Evolutionary conservation across 2,888 invertebrate genomes (phyloP), one percentile per base, ranked within the genome.

Genomic region (Andrena flavipes): DNA sequence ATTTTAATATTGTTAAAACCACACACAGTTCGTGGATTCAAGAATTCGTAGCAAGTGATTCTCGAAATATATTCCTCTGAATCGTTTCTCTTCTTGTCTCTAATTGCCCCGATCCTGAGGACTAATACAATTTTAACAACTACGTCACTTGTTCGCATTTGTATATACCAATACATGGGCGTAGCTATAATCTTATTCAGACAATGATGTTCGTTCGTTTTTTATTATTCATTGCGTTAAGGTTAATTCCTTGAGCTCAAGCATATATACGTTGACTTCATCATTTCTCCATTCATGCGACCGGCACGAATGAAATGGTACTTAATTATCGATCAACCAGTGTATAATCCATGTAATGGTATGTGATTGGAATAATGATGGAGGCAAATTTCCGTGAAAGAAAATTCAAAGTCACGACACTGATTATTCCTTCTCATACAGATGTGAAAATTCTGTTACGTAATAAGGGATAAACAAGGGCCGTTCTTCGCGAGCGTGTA

Each of bases 271-370:
- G 10, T 23, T 0, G 16, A 2, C 54, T 35, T 16, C 6, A n/a
- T 56, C 5, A 20, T 51, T 10, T 33, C 23, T 33, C 35, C 13
- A 56, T 23, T 49, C 7, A 6, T 69, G 33, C 7, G 26, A 68
- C 30, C n/a, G 13, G 23, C 42, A 7, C 23, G 20, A 69, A 56
- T 35, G 29, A 10, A 49, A 29, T 51, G 20, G 59, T 35, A 51
- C 29, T 59, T 62, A 62, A 63, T 67, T 48, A 63, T 62, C 13
- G 20, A n/a, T 29, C 48, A 54, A 54, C 23, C 13, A 48, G 29
- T n/a, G 23, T 16, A 20, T 30, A 62, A 75, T 74, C 70, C n/a
- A 23, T 68, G 8, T 75, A 65, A 64, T 77, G 29, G 23, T 23
- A 77, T n/a, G n/a, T 16, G 20, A 23, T 69, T 29, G 33, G 29